Conservation (phyloP, 2,888 invertebrate species). For the Ommatoiulus sabulosus region DNA sequence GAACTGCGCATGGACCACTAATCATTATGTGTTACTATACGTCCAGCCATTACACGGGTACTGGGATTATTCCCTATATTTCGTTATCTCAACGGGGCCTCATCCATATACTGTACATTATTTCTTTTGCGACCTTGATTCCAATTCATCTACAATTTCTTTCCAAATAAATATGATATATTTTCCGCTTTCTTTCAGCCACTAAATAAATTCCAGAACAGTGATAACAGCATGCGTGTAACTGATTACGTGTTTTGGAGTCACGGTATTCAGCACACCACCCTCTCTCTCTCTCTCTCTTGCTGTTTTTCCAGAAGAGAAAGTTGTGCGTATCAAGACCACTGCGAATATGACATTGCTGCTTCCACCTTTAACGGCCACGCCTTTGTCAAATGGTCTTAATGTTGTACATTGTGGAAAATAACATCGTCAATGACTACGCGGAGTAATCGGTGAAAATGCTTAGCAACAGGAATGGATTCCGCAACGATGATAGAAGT, state of each 20-base stretch:
- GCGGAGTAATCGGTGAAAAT: neutral
- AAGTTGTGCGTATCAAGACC: neutral
- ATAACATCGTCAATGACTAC: neutral
- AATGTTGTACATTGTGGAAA: neutral
- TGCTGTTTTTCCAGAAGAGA: neutral
- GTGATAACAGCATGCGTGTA: constrained; percentile 37
- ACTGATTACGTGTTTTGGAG: neutral
- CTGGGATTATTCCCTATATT: neutral
- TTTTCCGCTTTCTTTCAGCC: constrained; percentile 26
- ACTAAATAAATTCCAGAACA: neutral
- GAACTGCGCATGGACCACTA: no score
- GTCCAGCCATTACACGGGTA: no score
- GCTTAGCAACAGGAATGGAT: neutral
- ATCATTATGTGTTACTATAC: no score
- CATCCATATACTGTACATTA: neutral
- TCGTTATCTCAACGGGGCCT: neutral
- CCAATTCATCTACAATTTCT: neutral
- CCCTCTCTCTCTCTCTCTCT: neutral
- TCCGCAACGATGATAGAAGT: neutral
- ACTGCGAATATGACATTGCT: neutral
- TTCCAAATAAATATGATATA: neutral
- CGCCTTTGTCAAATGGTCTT: neutral
- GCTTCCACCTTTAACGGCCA: neutral
- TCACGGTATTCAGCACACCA: neutral
- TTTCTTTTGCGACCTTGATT: neutral